Percentiles rank a stretch among this genome's conserved stretches.
phyloP scores from a whole-genome alignment of 2,888 invertebrate species.

The Dynastes grantii region DNA sequence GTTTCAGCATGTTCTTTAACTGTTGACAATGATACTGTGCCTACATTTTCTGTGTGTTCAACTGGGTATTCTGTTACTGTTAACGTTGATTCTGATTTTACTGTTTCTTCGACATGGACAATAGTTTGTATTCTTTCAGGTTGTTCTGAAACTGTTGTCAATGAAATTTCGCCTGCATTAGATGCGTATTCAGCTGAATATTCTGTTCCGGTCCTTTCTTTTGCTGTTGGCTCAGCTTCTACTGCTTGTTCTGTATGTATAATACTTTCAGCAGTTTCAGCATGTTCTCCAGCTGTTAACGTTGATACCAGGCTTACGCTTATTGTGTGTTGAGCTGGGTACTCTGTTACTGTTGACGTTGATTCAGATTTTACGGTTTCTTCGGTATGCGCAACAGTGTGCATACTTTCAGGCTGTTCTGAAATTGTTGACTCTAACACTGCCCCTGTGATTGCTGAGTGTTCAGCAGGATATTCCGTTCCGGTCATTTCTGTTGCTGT shows the following conservation, averaged over 20 bases:
- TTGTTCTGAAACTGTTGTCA: neutral
- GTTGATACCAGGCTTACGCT: neutral
- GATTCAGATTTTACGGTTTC: too few species aligned
- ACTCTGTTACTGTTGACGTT: neutral
- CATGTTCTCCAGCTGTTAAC: conserved; percentile 22
- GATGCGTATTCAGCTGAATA: too few species aligned
- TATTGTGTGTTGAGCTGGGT: neutral
- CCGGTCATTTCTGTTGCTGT: neutral
- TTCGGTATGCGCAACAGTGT: neutral
- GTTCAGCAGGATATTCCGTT: neutral
- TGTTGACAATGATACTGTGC: neutral
- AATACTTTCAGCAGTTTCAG: neutral
- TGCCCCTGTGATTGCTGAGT: too few species aligned
- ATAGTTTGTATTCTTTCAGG: neutral
- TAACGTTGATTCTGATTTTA: neutral
- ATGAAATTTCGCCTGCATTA: too few species aligned
- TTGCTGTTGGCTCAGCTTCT: neutral
- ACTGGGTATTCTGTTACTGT: neutral
- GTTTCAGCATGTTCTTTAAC: too few species aligned
- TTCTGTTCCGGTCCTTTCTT: neutral
- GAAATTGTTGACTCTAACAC: neutral
- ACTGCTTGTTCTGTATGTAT: neutral
- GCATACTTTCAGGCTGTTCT: neutral
- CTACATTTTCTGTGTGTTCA: neutral
- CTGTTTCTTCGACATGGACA: too few species aligned